Evolutionary conservation across 2,113 vertebrate species (phyloP).

Genomic region (Empidonax traillii): DNA sequence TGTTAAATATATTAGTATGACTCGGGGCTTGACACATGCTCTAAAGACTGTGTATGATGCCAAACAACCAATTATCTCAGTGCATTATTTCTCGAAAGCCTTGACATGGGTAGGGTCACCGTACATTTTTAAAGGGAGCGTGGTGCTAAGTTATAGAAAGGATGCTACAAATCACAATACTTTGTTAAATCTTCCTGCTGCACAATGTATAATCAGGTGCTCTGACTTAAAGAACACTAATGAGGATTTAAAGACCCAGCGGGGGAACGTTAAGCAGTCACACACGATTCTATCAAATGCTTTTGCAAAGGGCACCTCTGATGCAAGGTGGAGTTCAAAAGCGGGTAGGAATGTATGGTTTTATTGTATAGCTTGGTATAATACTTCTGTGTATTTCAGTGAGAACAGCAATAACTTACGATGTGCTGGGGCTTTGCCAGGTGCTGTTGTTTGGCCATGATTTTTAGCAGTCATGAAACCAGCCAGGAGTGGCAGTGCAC

Average conservation of each 20-base stretch:
- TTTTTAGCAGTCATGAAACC: not conserved
- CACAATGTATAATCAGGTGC: not conserved
- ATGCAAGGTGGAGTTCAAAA: not conserved
- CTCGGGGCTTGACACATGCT: slow-evolving; percentile 4
- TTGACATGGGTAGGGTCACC: not conserved
- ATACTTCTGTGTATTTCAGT: not conserved
- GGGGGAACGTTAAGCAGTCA: not conserved
- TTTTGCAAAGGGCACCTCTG: not conserved
- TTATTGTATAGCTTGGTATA: not conserved
- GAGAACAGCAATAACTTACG: not conserved
- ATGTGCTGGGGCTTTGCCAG: not conserved
- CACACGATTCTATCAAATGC: not conserved
- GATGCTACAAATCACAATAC: slow-evolving; percentile 11
- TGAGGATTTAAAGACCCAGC: slow-evolving; percentile 21
- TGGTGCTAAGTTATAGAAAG: slow-evolving; percentile 15
- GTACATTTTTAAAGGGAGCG: not conserved
- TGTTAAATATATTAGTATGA: slow-evolving; percentile 45
- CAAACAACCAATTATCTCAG: slow-evolving; percentile 41
- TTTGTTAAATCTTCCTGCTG: slow-evolving; percentile 19
- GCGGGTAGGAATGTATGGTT: not conserved
- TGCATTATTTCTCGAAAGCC: slow-evolving; percentile 48
- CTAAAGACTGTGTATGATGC: not conserved
- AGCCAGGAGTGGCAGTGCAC: not conserved
- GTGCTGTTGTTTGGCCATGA: not conserved
- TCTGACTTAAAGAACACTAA: slow-evolving; percentile 31